phyloP scores from a whole-genome alignment of 1,140 invertebrate species.

The Drosophila nasuta region DNA sequence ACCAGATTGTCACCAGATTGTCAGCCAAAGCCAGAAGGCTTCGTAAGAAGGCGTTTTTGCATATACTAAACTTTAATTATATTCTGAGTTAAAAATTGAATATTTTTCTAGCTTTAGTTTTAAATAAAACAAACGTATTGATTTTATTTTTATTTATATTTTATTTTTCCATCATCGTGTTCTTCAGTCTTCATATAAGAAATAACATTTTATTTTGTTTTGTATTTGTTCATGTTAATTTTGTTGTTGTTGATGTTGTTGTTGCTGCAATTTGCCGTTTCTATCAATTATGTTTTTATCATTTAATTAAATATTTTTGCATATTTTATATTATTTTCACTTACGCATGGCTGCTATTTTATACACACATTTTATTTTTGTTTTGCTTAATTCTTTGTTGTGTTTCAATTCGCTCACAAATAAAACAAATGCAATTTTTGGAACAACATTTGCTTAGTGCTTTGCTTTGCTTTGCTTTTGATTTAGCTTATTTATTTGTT shows the following conservation, averaged over 20 bases:
- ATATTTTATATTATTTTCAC: conserved; percentile 64
- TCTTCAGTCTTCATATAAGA: conserved; percentile 85
- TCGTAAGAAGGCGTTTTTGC: too few relatives aligned
- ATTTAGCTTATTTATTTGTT: conserved; percentile 51
- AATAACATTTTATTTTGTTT: conserved; percentile 80
- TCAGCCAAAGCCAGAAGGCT: too few relatives aligned
- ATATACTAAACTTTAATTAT: too few relatives aligned
- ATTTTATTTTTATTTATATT: conserved; percentile 52
- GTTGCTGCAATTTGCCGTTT: conserved; percentile 42
- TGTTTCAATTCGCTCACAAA: conserved; percentile 35
- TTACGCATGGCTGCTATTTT: conserved; percentile 49
- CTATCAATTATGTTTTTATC: conserved; percentile 28
- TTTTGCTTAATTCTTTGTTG: conserved; percentile 11
- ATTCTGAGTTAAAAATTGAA: too few relatives aligned
- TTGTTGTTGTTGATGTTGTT: conserved; percentile 41
- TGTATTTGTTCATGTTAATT: conserved; percentile 47
- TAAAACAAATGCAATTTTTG: conserved; percentile 35
- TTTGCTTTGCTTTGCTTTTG: conserved; percentile 54
- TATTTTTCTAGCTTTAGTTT: not conserved
- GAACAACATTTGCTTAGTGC: conserved; percentile 43
- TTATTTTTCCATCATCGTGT: conserved; percentile 74
- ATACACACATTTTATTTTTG: conserved; percentile 59
- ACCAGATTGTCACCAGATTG: too few relatives aligned
- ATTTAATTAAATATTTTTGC: conserved; percentile 70
- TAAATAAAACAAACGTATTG: not conserved